phyloP scores from a whole-genome alignment of 92 coral and sea anemone genomes.

The Galaxea fascicularis region DNA sequence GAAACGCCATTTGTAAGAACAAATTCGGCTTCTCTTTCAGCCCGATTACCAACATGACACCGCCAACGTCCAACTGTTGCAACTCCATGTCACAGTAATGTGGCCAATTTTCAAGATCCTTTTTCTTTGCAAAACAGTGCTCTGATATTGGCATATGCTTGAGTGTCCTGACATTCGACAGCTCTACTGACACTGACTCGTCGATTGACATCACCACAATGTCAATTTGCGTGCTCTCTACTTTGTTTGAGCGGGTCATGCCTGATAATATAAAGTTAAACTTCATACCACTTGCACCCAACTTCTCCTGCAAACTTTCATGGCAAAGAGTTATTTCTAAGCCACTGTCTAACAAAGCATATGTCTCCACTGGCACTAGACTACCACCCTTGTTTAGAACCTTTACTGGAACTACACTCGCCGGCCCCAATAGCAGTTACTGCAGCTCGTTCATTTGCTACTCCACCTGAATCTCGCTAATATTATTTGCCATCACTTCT shows the following conservation, averaged over 20 bases:
- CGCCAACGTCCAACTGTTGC: conserved; percentile 31
- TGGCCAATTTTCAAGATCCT: conserved; percentile 51
- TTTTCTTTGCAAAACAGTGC: conserved; percentile 58
- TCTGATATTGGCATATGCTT: conserved; percentile 69
- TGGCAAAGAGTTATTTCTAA: conserved; percentile 78
- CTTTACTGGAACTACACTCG: conserved; percentile 77
- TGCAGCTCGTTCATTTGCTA: not conserved
- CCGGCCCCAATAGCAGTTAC: conserved; percentile 72
- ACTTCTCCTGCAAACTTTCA: conserved; percentile 48
- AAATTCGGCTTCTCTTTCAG: conserved; percentile 52
- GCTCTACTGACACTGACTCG: conserved; percentile 51
- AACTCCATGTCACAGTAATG: conserved; percentile 40
- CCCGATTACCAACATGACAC: conserved; percentile 57
- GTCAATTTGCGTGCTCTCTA: conserved; percentile 62
- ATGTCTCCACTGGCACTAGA: conserved; percentile 48
- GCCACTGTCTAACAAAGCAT: conserved; percentile 74
- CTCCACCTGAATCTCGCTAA: not conserved
- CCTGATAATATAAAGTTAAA: conserved; percentile 67
- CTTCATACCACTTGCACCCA: conserved; percentile 47
- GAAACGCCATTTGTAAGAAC: conserved; percentile 63
- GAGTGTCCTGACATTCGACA: conserved; percentile 70
- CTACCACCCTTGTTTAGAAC: conserved; percentile 49
- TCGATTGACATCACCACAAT: conserved; percentile 69
- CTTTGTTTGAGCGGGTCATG: conserved; percentile 64
- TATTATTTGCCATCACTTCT: not conserved